A percentile compares a stretch with the other conserved stretches of the same genome.
These are phyloP conservation scores for Lepus americanus DNA, from an alignment of 2,113 vertebrate genomes.

Conservation along the genomic window DNA sequence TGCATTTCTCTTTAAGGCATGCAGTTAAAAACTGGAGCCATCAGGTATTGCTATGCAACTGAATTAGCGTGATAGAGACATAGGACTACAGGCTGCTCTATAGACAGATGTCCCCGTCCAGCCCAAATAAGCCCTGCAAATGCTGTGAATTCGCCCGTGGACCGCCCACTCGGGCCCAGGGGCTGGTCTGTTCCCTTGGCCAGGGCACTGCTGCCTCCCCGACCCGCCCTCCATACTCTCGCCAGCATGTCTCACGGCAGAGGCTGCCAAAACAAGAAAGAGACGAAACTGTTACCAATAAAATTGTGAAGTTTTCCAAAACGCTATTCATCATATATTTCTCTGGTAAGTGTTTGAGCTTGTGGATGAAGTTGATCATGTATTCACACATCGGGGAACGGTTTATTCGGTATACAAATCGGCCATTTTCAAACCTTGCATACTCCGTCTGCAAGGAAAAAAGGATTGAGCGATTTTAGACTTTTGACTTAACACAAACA, in stretches of 20 bases:
- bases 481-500: constrained; percentile 26
- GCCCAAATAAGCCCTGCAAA: neutral
- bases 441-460: constrained; percentile 94
- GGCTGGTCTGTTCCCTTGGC: neutral
- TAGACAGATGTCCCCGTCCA: neutral
- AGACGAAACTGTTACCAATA: constrained; percentile 92
- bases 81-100: neutral
- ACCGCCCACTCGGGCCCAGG: neutral
- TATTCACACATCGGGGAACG: constrained; percentile 99
- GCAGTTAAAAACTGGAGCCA: neutral
- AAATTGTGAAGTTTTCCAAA: constrained; percentile 99
- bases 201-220: no score
- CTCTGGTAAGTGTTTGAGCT: constrained; percentile 99
- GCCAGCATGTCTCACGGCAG: neutral
- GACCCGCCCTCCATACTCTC: neutral
- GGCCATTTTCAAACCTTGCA: constrained; percentile 97
- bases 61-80: neutral
- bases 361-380: constrained; percentile 99
- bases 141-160: neutral
- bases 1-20: neutral
- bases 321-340: constrained; percentile 99
- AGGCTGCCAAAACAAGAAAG: constrained; percentile 36
- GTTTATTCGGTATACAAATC: constrained; percentile 98
- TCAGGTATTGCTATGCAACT: neutral
- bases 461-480: neutral